Conservation (phyloP, 2,797 vertebrate species). For the Danio choprae region DNA sequence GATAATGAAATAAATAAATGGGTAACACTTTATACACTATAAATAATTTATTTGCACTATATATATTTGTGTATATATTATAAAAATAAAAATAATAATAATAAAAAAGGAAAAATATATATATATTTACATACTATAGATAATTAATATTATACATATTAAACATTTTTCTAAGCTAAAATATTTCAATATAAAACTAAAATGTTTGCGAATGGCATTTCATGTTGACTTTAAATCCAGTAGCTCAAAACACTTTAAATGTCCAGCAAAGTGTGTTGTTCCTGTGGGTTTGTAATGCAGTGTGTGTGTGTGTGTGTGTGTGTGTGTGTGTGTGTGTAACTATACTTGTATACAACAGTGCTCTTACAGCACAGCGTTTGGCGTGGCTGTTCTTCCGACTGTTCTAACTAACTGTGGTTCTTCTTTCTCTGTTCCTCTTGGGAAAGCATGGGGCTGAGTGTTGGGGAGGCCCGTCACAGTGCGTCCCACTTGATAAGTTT, state of each 20-base stretch:
- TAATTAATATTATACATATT: no score
- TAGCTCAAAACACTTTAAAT: background rate
- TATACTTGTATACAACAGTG: slow-evolving; percentile 44
- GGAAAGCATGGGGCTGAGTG: slow-evolving; percentile 64
- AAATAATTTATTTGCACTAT: no score
- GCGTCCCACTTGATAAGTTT: slow-evolving; percentile 52
- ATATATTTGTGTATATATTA: no score
- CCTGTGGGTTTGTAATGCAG: slow-evolving; percentile 37
- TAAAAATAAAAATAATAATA: no score
- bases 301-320: slow-evolving; percentile 34
- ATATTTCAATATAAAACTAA: background rate
- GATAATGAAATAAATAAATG: no score
- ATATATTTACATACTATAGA: no score
- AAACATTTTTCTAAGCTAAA: no score
- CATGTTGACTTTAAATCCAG: slow-evolving; percentile 42
- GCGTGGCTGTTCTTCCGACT: slow-evolving; percentile 42
- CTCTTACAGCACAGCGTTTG: slow-evolving; percentile 16
- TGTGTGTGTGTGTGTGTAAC: slow-evolving; percentile 29
- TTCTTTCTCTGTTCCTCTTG: slow-evolving; percentile 61
- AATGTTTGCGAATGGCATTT: background rate
- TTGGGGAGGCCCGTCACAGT: slow-evolving; percentile 48
- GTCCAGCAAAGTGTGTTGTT: slow-evolving; percentile 20
- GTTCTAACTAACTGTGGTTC: slow-evolving; percentile 52
- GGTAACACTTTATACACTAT: no score
- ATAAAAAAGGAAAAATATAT: no score